A percentile compares a stretch with the other conserved stretches of the same genome.
Conservation (phyloP, 92 coral and sea anemone species). For the Paragorgia papillata region DNA sequence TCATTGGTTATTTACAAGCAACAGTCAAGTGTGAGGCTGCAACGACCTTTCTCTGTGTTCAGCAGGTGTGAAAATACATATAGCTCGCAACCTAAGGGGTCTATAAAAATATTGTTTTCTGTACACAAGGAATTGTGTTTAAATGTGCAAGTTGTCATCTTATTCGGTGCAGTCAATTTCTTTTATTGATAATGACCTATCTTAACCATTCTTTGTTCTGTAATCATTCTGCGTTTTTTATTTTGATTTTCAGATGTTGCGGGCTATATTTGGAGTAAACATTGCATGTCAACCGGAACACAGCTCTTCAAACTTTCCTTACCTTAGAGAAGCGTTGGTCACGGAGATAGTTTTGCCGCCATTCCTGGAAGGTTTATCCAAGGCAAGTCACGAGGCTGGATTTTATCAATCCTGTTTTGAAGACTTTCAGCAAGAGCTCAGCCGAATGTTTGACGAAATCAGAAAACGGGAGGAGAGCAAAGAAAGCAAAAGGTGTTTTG, state of each 20-base stretch:
- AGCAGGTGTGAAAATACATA: constrained; percentile 66
- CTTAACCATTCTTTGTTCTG: too few species aligned
- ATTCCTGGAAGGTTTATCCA: constrained; percentile 35
- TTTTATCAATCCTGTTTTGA: constrained; percentile 75
- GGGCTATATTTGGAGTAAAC: constrained; percentile 97
- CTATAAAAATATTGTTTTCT: too few species aligned
- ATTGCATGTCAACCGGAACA: constrained; percentile 79
- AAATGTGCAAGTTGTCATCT: too few species aligned
- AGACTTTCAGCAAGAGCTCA: constrained; percentile 56
- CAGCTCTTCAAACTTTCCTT: constrained; percentile 42
- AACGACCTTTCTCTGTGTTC: constrained; percentile 84
- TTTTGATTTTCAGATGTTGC: constrained; percentile 84
- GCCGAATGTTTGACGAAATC: constrained; percentile 67
- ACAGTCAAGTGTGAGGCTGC: constrained; percentile 79
- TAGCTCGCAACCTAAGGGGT: too few species aligned
- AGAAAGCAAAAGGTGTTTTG: constrained; percentile 33
- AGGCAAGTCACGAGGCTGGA: constrained; percentile 50
- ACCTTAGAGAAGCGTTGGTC: constrained; percentile 67
- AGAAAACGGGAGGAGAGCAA: constrained; percentile 29
- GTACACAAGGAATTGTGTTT: too few species aligned
- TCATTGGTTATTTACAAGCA: constrained; percentile 88
- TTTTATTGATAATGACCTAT: too few species aligned
- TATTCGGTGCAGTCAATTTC: too few species aligned
- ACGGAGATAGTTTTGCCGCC: constrained; percentile 55
- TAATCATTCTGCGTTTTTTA: too few species aligned